Percentiles rank a stretch among this genome's conserved stretches.
phyloP scores from a whole-genome alignment of 2,797 vertebrate genomes.

The Cetoscarus ocellatus region DNA sequence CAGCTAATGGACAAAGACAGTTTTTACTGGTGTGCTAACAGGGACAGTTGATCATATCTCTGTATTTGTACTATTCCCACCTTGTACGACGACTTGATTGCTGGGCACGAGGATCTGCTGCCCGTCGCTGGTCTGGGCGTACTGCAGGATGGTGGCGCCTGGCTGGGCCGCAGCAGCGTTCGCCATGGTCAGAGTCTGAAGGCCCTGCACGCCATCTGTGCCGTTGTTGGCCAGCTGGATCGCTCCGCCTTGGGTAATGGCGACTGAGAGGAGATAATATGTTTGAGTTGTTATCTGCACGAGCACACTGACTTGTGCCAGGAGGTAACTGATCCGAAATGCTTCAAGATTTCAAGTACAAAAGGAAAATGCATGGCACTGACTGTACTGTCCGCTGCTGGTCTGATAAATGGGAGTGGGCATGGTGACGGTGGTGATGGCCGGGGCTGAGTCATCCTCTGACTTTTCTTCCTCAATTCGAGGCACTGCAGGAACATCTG shows the following conservation, averaged over 20 bases:
- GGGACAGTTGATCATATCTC: neutral
- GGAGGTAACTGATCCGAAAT: neutral
- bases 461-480: slow-evolving; percentile 99
- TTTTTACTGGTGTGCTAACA: neutral
- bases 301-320: neutral
- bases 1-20: slow-evolving; percentile 80
- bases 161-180: slow-evolving; percentile 91
- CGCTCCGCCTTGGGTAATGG: slow-evolving; percentile 98
- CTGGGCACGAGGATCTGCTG: slow-evolving; percentile 99
- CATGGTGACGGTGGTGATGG: slow-evolving; percentile 98
- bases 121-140: slow-evolving; percentile 98
- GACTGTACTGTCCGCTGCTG: slow-evolving; percentile 99
- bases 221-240: slow-evolving; percentile 99
- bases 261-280: slow-evolving; percentile 83
- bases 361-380: slow-evolving; percentile 63
- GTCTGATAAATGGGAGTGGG: slow-evolving; percentile 99
- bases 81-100: slow-evolving; percentile 99
- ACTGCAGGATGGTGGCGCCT: slow-evolving; percentile 97
- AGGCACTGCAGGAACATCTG: slow-evolving; percentile 94
- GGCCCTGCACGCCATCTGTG: slow-evolving; percentile 96
- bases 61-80: slow-evolving; percentile 76
- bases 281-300: neutral
- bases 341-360: neutral
- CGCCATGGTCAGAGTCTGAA: slow-evolving; percentile 97
- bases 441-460: slow-evolving; percentile 94